Conservation (phyloP, 2,888 invertebrate species). For the Drosophila longiperda region DNA sequence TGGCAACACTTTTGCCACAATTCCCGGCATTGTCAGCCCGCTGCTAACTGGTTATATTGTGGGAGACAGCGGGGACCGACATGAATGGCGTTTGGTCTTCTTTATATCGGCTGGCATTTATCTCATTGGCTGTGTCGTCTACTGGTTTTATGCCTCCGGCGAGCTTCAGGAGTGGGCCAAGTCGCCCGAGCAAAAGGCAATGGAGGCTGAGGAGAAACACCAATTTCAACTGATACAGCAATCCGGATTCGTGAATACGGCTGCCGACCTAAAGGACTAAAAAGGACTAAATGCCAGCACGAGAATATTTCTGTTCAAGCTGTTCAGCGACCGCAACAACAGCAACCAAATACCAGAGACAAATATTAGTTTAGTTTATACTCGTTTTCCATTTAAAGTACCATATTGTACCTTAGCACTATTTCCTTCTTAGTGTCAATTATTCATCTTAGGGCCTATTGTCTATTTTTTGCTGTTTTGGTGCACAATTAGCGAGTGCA, state of each 20-base stretch:
- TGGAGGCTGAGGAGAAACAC: slow-evolving; percentile 74
- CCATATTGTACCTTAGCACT: slow-evolving; percentile 40
- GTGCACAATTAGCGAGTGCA: slow-evolving; percentile 43
- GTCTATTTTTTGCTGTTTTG: slow-evolving; percentile 50
- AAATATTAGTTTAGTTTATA: slow-evolving; percentile 60
- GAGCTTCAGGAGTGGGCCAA: slow-evolving; percentile 93
- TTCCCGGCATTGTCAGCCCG: slow-evolving; percentile 97
- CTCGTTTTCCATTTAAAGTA: slow-evolving; percentile 36
- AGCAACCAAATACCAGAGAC: slow-evolving; percentile 37
- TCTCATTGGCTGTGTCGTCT: slow-evolving; percentile 92
- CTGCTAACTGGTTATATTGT: slow-evolving; percentile 92
- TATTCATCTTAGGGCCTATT: slow-evolving; percentile 51
- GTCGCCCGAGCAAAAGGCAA: slow-evolving; percentile 78
- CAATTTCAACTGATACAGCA: slow-evolving; percentile 70
- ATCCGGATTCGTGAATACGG: slow-evolving; percentile 82
- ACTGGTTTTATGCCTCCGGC: slow-evolving; percentile 92
- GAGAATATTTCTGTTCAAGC: slow-evolving; percentile 10
- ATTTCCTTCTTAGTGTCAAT: slow-evolving; percentile 42
- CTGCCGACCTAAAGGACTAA: slow-evolving; percentile 83
- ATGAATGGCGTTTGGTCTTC: slow-evolving; percentile 94
- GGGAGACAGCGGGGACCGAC: slow-evolving; percentile 86
- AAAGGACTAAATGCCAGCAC: slow-evolving; percentile 7
- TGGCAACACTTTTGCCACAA: slow-evolving; percentile 95
- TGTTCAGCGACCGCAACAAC: slow-evolving; percentile 30
- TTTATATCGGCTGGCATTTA: slow-evolving; percentile 94